Conservation (phyloP, 1,140 invertebrate species). For the Platyura marginata region DNA sequence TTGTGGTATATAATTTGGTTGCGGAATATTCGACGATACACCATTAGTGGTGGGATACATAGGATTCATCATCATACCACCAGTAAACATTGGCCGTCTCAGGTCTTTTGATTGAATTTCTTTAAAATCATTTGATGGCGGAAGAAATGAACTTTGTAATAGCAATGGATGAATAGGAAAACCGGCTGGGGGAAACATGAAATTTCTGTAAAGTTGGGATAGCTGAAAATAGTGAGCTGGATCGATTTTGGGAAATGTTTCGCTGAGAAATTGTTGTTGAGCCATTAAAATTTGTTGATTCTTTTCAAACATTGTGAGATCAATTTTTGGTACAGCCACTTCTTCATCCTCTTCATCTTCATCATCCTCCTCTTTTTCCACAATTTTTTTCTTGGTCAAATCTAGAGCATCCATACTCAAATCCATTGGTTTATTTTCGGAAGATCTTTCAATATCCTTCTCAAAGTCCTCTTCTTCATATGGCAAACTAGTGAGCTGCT, state of each 20-base stretch:
- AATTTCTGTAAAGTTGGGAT: slow-evolving; percentile 30
- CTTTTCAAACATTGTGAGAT: slow-evolving; percentile 22
- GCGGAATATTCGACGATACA: background rate
- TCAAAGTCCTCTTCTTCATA: slow-evolving; percentile 24
- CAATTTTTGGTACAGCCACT: slow-evolving; percentile 4
- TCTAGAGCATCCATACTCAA: slow-evolving; percentile 69
- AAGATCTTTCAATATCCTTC: slow-evolving; percentile 13
- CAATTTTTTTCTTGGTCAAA: slow-evolving; percentile 50
- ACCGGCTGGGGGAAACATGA: slow-evolving; percentile 22
- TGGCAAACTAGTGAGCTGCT: slow-evolving; percentile 32
- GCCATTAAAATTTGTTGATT: slow-evolving; percentile 31
- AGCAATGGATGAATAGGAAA: slow-evolving; percentile 33
- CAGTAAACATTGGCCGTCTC: slow-evolving; percentile 42
- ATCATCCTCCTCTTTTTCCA: slow-evolving; percentile 13
- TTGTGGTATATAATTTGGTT: background rate
- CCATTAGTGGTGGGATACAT: slow-evolving; percentile 1
- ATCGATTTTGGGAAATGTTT: slow-evolving; percentile 31
- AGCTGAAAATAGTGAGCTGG: slow-evolving; percentile 31
- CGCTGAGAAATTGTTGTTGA: slow-evolving; percentile 38
- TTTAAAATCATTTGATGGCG: slow-evolving; percentile 38
- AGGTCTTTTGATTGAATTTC: slow-evolving; percentile 44
- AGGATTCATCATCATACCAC: slow-evolving; percentile 10
- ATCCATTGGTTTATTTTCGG: slow-evolving; percentile 39
- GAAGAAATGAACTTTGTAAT: slow-evolving; percentile 33
- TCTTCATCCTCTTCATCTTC: slow-evolving; percentile 22